A percentile compares a stretch with the other conserved stretches of the same genome.
Conservation (phyloP, 2,113 vertebrate species). For the Leptobrachium ailaonicum region DNA sequence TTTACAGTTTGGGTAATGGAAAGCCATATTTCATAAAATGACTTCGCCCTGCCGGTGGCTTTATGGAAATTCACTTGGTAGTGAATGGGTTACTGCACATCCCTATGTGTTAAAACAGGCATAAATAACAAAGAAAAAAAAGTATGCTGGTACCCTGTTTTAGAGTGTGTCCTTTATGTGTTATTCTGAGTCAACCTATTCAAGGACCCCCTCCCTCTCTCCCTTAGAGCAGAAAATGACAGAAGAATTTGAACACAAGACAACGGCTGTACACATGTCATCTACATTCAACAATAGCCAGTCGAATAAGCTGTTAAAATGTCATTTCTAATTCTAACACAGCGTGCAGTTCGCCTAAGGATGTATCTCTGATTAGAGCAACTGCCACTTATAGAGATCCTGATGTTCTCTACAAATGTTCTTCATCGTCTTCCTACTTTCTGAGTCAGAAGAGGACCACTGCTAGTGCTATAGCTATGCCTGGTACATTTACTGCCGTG, state of each 20-base stretch:
- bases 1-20: too few relatives aligned
- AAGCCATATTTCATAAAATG: too few relatives aligned
- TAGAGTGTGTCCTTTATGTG: slow-evolving; percentile 21
- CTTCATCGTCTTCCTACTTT: background rate
- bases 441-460: too few relatives aligned
- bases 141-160: background rate
- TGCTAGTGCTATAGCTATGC: too few relatives aligned
- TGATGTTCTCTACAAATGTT: slow-evolving; percentile 37
- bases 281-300: slow-evolving; percentile 38
- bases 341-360: slow-evolving; percentile 27
- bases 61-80: too few relatives aligned
- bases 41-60: too few relatives aligned
- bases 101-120: too few relatives aligned
- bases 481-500: too few relatives aligned
- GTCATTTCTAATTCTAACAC: slow-evolving; percentile 34
- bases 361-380: slow-evolving; percentile 42
- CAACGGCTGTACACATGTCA: slow-evolving; percentile 36
- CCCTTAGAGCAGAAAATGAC: slow-evolving; percentile 38
- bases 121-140: too few relatives aligned
- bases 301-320: slow-evolving; percentile 38
- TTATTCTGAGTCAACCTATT: slow-evolving; percentile 11
- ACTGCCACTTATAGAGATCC: slow-evolving; percentile 32
- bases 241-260: slow-evolving; percentile 38
- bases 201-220: slow-evolving; percentile 10
- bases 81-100: too few relatives aligned